phyloP scores from a whole-genome alignment of 2,113 vertebrate species.

The Oncorhynchus masou region DNA sequence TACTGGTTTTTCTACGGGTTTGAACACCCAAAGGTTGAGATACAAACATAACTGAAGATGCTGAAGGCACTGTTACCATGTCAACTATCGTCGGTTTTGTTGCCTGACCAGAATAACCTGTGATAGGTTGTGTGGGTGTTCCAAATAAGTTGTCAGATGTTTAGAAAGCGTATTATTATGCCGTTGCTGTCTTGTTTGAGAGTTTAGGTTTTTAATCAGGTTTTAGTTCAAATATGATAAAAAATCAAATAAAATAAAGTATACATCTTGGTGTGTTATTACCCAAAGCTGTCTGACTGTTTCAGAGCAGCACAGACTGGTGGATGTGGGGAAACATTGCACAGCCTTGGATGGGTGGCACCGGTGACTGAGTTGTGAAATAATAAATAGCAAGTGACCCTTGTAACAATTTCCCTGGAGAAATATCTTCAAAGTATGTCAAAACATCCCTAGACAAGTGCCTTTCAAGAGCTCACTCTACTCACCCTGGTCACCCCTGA shows the following conservation, averaged over 20 bases:
- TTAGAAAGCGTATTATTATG: too few species aligned
- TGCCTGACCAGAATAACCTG: background rate
- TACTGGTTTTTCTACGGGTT: background rate
- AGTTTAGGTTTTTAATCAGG: background rate
- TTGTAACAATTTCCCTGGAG: constrained; percentile 35
- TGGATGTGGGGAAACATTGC: background rate
- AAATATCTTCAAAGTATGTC: constrained; percentile 34
- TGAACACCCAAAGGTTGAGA: background rate
- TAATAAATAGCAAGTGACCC: constrained; percentile 25
- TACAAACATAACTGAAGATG: too few species aligned
- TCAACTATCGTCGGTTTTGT: background rate
- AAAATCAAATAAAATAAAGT: too few species aligned
- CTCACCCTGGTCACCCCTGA: constrained; percentile 8
- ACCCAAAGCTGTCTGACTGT: background rate
- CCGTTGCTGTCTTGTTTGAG: background rate
- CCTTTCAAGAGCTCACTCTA: constrained; percentile 19
- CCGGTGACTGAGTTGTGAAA: constrained; percentile 5
- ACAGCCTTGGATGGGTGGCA: constrained; percentile 37
- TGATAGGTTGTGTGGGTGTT: background rate
- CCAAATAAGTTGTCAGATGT: too few species aligned
- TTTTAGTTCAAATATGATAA: background rate
- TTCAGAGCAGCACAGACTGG: too few species aligned
- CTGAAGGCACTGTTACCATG: background rate
- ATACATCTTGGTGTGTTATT: background rate
- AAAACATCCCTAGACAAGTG: constrained; percentile 10